Conservation (phyloP, 2,797 vertebrate species). For the Stomatorhinus walkeri region DNA sequence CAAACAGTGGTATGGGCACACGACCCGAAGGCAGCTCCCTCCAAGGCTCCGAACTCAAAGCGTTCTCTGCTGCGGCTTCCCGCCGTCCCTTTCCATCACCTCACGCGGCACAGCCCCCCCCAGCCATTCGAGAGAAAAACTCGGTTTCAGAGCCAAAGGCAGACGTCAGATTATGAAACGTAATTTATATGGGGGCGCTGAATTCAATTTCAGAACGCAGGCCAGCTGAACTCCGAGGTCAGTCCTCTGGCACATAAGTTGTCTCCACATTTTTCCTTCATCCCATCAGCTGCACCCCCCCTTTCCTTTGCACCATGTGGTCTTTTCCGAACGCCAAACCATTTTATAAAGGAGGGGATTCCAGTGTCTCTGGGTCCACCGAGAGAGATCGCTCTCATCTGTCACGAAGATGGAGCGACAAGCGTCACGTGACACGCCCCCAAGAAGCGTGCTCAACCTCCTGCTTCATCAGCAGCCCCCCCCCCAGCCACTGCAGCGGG, state of each 20-base stretch:
- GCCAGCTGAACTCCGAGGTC: not conserved
- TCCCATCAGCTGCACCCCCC: not conserved
- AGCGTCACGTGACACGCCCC: not conserved
- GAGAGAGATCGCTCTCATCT: not conserved
- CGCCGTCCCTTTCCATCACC: not conserved
- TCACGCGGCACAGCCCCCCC: not conserved
- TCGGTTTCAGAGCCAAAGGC: not conserved
- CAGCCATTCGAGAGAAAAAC: not conserved
- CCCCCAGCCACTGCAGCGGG: not conserved
- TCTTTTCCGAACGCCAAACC: constrained; percentile 12
- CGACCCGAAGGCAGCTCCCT: not conserved
- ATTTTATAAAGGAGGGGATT: not conserved
- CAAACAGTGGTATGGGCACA: not conserved
- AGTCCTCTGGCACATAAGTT: not conserved
- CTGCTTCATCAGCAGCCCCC: not conserved
- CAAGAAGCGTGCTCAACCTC: too few relatives aligned
- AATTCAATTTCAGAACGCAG: not conserved
- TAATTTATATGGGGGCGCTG: not conserved
- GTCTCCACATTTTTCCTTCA: not conserved
- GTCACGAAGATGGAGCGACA: not conserved
- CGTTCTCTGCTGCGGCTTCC: not conserved
- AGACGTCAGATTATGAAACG: not conserved
- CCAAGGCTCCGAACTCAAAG: not conserved
- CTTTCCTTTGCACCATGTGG: not conserved
- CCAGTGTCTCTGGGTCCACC: not conserved